Percentiles rank a stretch among this genome's conserved stretches.
Conservation (phyloP, 2,113 vertebrate species). For the Gobio gobio region DNA sequence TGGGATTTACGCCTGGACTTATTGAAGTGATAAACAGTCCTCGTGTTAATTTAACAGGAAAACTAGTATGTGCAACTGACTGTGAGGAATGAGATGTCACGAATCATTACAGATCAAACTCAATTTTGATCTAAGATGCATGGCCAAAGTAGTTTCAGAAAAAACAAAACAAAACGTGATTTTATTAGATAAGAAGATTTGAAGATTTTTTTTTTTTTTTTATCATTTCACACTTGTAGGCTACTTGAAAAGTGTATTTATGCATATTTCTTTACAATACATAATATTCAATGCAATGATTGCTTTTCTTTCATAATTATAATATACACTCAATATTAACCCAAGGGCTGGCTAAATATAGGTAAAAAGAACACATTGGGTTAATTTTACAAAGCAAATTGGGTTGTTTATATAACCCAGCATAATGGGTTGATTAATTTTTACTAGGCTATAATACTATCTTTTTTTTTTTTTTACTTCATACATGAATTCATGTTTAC, state of each 20-base stretch:
- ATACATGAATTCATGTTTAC: too few species aligned
- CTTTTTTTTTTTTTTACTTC: too few species aligned
- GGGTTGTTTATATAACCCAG: too few species aligned
- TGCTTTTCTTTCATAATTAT: not conserved
- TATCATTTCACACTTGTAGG: not conserved
- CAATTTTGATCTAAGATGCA: not conserved
- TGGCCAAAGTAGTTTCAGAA: not conserved
- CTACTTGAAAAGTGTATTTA: not conserved
- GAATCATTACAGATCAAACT: not conserved
- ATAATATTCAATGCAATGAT: not conserved
- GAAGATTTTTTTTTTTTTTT: too few species aligned
- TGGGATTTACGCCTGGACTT: constrained; percentile 35
- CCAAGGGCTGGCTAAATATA: too few species aligned
- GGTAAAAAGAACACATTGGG: too few species aligned
- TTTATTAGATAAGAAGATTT: not conserved
- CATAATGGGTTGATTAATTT: too few species aligned
- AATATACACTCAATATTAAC: too few species aligned
- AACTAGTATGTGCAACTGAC: not conserved
- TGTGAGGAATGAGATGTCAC: not conserved
- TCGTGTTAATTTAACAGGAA: constrained; percentile 29
- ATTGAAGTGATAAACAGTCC: constrained; percentile 35
- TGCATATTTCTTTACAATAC: not conserved
- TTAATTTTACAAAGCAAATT: too few species aligned
- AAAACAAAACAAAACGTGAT: not conserved
- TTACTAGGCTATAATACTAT: too few species aligned